Base-by-base conservation (phyloP, 2,888 invertebrate species). In the Drosophila basisetae region DNA sequence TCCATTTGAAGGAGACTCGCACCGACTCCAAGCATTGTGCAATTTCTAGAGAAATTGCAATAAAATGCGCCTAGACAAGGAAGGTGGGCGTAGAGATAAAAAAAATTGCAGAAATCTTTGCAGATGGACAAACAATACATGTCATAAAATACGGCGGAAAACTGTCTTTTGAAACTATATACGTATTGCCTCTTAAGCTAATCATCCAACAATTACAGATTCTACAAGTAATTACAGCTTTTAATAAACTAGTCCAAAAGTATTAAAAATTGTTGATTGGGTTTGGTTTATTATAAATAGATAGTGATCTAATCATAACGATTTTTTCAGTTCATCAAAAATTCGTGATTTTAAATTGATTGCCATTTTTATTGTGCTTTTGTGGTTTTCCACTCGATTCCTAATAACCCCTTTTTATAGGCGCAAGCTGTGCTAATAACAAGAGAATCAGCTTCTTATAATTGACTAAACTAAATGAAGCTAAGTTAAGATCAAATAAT, bases 1-100 rank as follows among this genome's bases (percentile, higher is more conserved):
- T 68, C 65, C 77, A 65, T 54, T 62, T 66, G 52, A 65, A 50
- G 60, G 47, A 50, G 62, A 68, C 58, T 53, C 50, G 43, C 41
- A 30, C 41, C 22, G 7, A 37, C 37, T 58, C 41, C 52, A 18
- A n/a, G 13, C 25, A 37, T 37, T 53, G 41, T 39, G 61, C 52
- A 77, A 50, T 56, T 60, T 62, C 28, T 28, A 47, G n/a, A 43
- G 35, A 64, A 73, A 53, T 53, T 58, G 28, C 16, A 31, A n/a
- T 31, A 22, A 50, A 70, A 53, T 31, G 30, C 39, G 9, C 13
- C 3, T 1, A 1, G 50, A 25, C 41, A 7, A 53, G 35, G 7
- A 25, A 25, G 35, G 33, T 16, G 25, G 10, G 9, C 54, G 18
- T 35, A 4, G 6, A 10, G 35, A 35, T 9, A 49, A 50, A 10